phyloP scores from a whole-genome alignment of 2,888 invertebrate genomes.

The Patella pellucida region DNA sequence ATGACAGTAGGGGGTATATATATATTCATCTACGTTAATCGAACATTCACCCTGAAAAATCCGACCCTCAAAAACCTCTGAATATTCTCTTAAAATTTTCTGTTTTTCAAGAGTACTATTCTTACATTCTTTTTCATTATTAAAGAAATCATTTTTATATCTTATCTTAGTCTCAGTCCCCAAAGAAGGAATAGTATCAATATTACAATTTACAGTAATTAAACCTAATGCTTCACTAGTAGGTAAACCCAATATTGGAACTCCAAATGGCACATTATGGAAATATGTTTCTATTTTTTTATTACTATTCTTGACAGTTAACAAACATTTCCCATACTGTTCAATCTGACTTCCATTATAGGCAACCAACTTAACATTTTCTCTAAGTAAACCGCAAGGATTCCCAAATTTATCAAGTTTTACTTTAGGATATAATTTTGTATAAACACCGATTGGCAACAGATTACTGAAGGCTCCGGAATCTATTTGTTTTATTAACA shows the following conservation, averaged over 20 bases:
- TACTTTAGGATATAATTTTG: not conserved
- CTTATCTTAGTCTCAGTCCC: not conserved
- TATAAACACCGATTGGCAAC: not conserved
- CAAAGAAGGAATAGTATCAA: not conserved
- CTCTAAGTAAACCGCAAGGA: not conserved
- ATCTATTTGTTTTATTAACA: constrained; percentile 5
- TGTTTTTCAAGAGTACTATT: not conserved
- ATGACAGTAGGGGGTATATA: not conserved
- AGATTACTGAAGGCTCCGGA: not conserved
- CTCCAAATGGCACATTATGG: not conserved
- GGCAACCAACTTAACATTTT: not conserved
- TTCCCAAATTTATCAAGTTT: not conserved
- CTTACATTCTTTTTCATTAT: not conserved
- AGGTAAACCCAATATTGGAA: constrained; percentile 4
- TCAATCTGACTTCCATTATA: constrained; percentile 5
- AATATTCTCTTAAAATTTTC: not conserved
- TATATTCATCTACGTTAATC: not conserved
- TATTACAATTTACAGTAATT: not conserved
- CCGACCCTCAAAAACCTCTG: not conserved
- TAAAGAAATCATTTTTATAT: not conserved
- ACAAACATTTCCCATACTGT: constrained; percentile 9
- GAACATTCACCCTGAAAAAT: constrained; percentile 6
- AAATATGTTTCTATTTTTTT: not conserved
- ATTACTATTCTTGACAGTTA: not conserved
- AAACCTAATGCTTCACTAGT: constrained; percentile 1